phyloP scores from a whole-genome alignment of 2,113 vertebrate species.

The Oxyruncus cristatus region DNA sequence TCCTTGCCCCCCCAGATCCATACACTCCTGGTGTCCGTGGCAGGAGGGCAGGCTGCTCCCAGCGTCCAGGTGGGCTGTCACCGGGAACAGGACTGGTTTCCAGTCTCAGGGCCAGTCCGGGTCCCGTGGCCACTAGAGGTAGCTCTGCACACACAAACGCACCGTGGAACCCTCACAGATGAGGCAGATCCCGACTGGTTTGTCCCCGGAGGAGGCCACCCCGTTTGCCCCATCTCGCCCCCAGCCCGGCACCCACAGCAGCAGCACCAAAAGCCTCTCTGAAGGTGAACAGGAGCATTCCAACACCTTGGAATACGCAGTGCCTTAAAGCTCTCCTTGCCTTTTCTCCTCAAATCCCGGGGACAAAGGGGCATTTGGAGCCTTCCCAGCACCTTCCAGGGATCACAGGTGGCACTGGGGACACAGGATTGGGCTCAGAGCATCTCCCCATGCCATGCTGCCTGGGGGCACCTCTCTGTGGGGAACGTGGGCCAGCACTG shows the following conservation, averaged over 20 bases:
- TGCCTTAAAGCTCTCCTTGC: not conserved
- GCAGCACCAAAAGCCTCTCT: not conserved
- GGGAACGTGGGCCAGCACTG: not conserved
- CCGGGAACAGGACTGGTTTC: accelerated
- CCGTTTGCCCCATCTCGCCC: accelerated
- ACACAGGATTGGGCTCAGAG: not conserved
- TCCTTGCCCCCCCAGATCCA: accelerated
- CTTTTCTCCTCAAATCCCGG: not conserved
- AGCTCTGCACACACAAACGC: conserved; percentile 15
- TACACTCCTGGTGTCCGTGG: accelerated
- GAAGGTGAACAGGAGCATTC: not conserved
- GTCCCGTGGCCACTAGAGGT: conserved; percentile 31
- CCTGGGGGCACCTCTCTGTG: not conserved
- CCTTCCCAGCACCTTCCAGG: not conserved
- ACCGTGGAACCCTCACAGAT: accelerated
- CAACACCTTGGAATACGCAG: accelerated
- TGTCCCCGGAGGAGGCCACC: accelerated
- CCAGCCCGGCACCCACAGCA: not conserved
- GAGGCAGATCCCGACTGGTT: accelerated
- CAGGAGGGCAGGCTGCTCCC: not conserved
- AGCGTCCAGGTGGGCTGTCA: accelerated
- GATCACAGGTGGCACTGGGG: accelerated
- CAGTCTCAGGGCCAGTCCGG: not conserved
- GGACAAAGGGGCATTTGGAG: not conserved
- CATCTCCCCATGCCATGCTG: not conserved